Percentiles rank a stretch among this genome's conserved stretches.
Evolutionary conservation across 1,140 invertebrate genomes (phyloP).

Genomic region (Drosophila pachea): DNA sequence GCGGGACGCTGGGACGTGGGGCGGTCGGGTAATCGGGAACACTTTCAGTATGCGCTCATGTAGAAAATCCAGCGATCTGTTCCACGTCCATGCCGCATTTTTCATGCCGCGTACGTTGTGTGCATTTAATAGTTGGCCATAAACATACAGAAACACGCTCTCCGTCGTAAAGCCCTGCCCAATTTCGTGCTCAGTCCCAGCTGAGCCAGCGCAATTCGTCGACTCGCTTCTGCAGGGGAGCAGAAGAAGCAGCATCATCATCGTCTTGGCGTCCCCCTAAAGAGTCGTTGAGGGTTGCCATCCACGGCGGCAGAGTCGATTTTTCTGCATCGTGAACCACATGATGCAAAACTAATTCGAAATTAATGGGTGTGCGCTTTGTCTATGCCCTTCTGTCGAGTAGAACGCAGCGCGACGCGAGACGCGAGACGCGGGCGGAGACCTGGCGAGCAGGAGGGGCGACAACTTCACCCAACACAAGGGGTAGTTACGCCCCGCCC

Average conservation of each 20-base stretch:
- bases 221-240: constrained; percentile 31
- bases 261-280: neutral
- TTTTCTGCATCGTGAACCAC: constrained; percentile 77
- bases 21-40: constrained; percentile 23
- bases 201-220: constrained; percentile 39
- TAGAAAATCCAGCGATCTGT: constrained; percentile 77
- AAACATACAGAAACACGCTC: constrained; percentile 45
- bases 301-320: constrained; percentile 55
- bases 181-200: constrained; percentile 26
- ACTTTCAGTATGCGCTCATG: constrained; percentile 71
- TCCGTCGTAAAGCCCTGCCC: neutral
- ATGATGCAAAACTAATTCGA: constrained; percentile 78
- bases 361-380: constrained; percentile 77
- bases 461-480: too few species aligned
- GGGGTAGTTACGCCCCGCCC: too few species aligned
- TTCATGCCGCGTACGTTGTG: constrained; percentile 69
- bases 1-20: too few species aligned
- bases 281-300: constrained; percentile 27
- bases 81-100: constrained; percentile 75
- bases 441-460: too few species aligned
- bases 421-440: too few species aligned
- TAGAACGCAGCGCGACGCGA: too few species aligned
- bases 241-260: constrained; percentile 11
- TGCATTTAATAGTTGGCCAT: constrained; percentile 76
- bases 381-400: constrained; percentile 53